Evolutionary conservation across 2,113 vertebrate genomes (phyloP).

Genomic region (Pluvianellus socialis): DNA sequence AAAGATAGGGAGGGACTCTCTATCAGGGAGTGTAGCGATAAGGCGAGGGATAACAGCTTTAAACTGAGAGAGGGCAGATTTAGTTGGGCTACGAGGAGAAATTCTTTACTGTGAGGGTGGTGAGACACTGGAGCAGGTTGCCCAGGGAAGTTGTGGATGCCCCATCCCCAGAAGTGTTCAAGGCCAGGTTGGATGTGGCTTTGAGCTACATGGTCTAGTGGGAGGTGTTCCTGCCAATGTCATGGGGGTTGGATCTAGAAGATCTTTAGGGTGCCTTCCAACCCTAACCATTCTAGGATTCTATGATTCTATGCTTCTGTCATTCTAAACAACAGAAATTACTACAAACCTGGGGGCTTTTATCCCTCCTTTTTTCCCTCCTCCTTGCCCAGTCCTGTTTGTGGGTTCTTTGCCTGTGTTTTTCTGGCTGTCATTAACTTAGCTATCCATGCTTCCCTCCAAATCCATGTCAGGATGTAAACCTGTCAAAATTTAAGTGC

Average conservation of each 20-base stretch:
- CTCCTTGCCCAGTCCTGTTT: neutral
- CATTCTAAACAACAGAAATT: neutral
- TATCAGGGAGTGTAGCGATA: neutral
- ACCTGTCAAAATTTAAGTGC: neutral
- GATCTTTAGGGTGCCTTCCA: neutral
- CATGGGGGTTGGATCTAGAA: neutral
- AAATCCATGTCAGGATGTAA: neutral
- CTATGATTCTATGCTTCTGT: no score
- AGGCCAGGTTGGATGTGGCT: neutral
- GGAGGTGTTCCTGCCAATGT: neutral
- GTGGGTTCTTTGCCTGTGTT: neutral
- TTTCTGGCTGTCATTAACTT: neutral
- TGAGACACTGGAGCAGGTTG: neutral
- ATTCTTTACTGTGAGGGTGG: neutral
- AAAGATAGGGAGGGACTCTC: neutral
- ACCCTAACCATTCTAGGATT: neutral
- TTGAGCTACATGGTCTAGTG: neutral
- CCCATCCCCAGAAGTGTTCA: neutral
- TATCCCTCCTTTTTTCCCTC: neutral
- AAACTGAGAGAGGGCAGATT: neutral
- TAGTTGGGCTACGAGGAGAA: neutral
- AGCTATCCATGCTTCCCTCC: neutral
- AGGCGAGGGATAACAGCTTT: neutral
- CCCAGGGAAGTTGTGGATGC: fast-evolving
- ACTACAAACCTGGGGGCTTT: neutral